Evolutionary conservation across 2,797 vertebrate genomes (phyloP), one percentile per base, ranked within the genome.

Genomic region (Coendou prehensilis): DNA sequence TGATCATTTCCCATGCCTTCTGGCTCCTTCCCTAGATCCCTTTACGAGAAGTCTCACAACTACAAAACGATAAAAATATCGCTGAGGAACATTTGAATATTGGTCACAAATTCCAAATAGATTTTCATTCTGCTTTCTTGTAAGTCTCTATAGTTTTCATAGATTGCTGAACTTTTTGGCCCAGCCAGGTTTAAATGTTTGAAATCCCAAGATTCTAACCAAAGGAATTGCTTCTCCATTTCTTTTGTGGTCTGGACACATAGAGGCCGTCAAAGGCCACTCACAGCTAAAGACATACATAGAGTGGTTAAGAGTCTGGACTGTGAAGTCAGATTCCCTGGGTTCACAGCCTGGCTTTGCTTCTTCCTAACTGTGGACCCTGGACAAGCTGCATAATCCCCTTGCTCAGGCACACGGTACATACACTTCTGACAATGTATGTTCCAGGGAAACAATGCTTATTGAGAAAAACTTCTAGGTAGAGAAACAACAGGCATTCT

Each of bases 201-300:
- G 22, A 97, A 96, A 91, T 97, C 90, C 84, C 94, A 95, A 88
- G 89, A 94, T 88, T 96, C 54, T 52, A 82, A 81, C 56, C 89
- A 92, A 97, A 96, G 33, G 73, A 93, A 90, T 94, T 91, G 86
- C 95, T 96, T 97, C 95, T 97, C 63, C 96, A 96, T 97, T 94
- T 97, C 84, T 80, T 93, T 59, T 73, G 84, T 80, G 79, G 86
- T 52, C 92, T 92, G 73, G 78, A 95, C 87, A 82, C 69, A 50
- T 64, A 82, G 76, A 93, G 63, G 37, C 33, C 61, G 92, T 22
- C 41, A 57, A 93, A 91, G 50, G 57, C 59, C 63, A 83, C 6
- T 73, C 81, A 82, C 28, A 86, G 45, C 93, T 95, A 87, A 96
- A 94, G 64, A 57, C 33, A 26, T 57, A 83, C 14, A 61, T 59